Base-by-base conservation (phyloP, 2,113 vertebrate genomes). In the Amphiprion percula region DNA sequence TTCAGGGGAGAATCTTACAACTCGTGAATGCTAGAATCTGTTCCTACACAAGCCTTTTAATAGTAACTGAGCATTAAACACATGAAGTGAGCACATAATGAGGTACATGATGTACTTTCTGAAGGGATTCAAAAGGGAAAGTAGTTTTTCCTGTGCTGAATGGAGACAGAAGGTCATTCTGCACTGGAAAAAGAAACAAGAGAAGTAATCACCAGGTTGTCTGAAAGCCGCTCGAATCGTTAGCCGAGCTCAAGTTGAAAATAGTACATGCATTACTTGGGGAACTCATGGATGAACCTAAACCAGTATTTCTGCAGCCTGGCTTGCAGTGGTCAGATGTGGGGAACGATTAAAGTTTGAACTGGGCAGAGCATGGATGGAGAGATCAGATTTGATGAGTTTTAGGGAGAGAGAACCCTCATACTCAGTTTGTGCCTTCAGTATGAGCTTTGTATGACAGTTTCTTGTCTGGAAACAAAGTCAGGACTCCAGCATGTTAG, bases 331-430 rank as follows among this genome's bases (percentile, higher is more conserved):
- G 68, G 39, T 82, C 49, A 7, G 60, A 47, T 41, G 15, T 0
- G 41, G 12, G 16, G 53, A 7, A 28, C 73, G 61, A 77, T 83
- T 77, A 65, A 74, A 83, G 33, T 80, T 87, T 77, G 53, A 87
- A 19, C 26, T 0, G 33, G 33, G 17, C 30, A 55, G 37, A 81
- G 5, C 60, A 0, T 19, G 30, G 33, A 17, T 39, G 46, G 60
- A 26, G 28, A 56, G 52, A 68, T 77, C 24, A 30, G 39, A 74
- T 77, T 71, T 80, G 44, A 83, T 71, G 81, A 77, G 58, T 78
- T 64, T 68, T 21, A 50, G 8, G n/a, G 23, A 63, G 30, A 41
- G 41, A 1, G 10, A 74, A 52, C 9, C 28, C 24, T 23, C 50
- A 30, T 21, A 2, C n/a, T 60, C 4, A 23, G 33, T 26, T 46